Conservation (phyloP, 2,888 invertebrate species). For the Nezara viridula region DNA sequence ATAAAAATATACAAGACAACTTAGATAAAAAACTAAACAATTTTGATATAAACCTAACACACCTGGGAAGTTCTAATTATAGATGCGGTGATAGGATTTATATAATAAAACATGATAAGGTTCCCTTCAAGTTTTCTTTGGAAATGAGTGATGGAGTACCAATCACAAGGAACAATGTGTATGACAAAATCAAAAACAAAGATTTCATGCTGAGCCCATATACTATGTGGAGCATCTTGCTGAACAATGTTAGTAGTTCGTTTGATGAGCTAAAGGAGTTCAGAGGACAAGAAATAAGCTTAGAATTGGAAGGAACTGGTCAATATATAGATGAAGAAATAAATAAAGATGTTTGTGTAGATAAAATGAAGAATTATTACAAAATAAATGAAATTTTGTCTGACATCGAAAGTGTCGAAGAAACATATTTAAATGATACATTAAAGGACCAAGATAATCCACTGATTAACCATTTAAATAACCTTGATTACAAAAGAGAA, state of each 20-base stretch:
- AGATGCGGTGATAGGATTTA: conserved; percentile 40
- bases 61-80: conserved; percentile 10
- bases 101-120: conserved; percentile 7
- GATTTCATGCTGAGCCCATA: conserved; percentile 44
- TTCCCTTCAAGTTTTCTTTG: neutral
- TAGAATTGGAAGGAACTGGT: neutral
- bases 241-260: neutral
- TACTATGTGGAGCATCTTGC: conserved; percentile 31
- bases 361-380: neutral
- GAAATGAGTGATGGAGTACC: neutral
- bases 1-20: neutral
- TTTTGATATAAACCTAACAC: neutral
- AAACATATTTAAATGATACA: neutral
- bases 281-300: neutral
- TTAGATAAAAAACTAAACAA: neutral
- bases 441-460: neutral
- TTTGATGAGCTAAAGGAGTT: neutral
- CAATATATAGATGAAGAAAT: neutral
- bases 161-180: conserved; percentile 26
- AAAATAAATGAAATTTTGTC: neutral
- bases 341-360: neutral
- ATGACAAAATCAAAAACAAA: conserved; percentile 19
- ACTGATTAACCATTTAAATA: neutral
- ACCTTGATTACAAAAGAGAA: neutral
- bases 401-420: neutral